A percentile compares a stretch with the other conserved stretches of the same genome.
These are phyloP conservation scores for Emydoidea blandingii DNA, from an alignment of 2,797 vertebrate genomes.

Conservation along the genomic window DNA sequence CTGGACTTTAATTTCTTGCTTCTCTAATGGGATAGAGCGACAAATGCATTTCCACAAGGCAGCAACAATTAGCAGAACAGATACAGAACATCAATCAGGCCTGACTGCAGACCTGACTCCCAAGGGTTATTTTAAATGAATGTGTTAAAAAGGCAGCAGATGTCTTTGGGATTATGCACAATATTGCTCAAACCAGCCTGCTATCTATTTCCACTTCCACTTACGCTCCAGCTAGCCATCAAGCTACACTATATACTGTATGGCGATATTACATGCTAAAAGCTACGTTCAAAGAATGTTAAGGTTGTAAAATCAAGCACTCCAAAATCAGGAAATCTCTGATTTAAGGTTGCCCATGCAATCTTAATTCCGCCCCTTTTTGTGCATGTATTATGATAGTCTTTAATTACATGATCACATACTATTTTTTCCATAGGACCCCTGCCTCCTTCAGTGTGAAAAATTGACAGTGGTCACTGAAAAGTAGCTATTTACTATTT, in stretches of 20 bases:
- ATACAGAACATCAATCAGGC: slow-evolving; percentile 64
- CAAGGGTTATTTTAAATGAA: slow-evolving; percentile 45
- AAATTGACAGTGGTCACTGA: not conserved
- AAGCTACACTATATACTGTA: not conserved
- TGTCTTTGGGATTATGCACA: slow-evolving; percentile 47
- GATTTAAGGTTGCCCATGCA: not conserved
- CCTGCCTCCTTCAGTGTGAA: not conserved
- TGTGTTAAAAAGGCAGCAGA: slow-evolving; percentile 67
- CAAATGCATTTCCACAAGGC: slow-evolving; percentile 51
- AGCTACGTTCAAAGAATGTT: not conserved
- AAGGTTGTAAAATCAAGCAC: not conserved
- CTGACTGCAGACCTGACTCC: slow-evolving; percentile 56
- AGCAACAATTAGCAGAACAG: slow-evolving; percentile 62
- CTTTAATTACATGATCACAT: not conserved
- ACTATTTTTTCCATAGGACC: not conserved
- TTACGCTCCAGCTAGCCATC: slow-evolving; percentile 31
- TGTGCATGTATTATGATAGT: not conserved
- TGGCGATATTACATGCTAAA: not conserved
- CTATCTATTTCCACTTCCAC: not conserved
- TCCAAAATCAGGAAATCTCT: not conserved
- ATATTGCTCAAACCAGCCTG: slow-evolving; percentile 48
- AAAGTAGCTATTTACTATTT: not conserved
- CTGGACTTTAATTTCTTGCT: slow-evolving; percentile 33
- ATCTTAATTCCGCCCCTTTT: not conserved
- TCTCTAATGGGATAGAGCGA: slow-evolving; percentile 37